Base-by-base conservation (phyloP, 2,888 invertebrate genomes). In the Coremacera marginata region DNA sequence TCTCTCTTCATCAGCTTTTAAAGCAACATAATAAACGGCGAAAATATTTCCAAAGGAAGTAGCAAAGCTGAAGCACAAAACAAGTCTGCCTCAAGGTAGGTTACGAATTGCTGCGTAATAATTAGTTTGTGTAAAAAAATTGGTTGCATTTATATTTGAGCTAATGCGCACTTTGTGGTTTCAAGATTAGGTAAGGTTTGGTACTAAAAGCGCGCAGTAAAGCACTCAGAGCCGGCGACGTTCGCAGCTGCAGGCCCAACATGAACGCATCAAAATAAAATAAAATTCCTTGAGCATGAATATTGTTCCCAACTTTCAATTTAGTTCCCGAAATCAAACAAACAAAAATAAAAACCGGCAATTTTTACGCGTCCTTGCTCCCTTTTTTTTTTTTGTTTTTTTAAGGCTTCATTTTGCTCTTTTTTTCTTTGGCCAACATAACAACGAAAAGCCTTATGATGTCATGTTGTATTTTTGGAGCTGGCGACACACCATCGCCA, bases 401-500 rank as follows among this genome's bases (percentile, higher is more conserved):
- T 34, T 31, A 5, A 8, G 3, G 27, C 4, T 34, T 34, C n/a
- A 25, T 60, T 22, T 62, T 44, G n/a, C 5, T 44, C 4, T 62
- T 7, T 62, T 31, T 34, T 14, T 16, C 27, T 19, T 51, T 19
- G 14, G 34, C 22, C 25, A 27, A 62, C 44, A 44, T 44, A 44
- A 44, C 44, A 44, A 22, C 52, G 16, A 25, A 60, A 44, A 51
- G 8, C 19, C 16, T 19, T 19, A 68, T 79, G 77, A 79, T 79
- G 79, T 77, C 77, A 79, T 79, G 73, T 60, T 73, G 55, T 79
- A 79, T 79, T 79, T 79, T 76, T 76, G 77, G 79, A 74, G 22
- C 71, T 76, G 75, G 49, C 65, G 22, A 11, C 49, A 25, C n/a
- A 44, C 44, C 68, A 57, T 14, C 49, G 31, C 16, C 25, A 63